Conservation (phyloP, 2,797 vertebrate species). For the Linurgus olivaceus region DNA sequence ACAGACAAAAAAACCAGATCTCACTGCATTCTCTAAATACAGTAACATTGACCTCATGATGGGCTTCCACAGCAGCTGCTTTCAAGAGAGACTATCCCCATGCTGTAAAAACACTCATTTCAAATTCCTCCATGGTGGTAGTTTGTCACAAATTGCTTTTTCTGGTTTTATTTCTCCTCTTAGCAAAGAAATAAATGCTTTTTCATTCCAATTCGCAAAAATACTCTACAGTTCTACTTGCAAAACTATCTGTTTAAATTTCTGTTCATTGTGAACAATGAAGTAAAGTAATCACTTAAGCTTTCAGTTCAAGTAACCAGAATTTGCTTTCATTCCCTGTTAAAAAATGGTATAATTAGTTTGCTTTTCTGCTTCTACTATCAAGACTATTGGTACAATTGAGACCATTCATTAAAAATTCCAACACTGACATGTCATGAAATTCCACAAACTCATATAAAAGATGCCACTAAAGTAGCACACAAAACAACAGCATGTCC, state of each 20-base stretch:
- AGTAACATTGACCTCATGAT: not conserved
- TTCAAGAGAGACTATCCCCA: not conserved
- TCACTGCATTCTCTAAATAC: not conserved
- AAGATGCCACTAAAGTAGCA: not conserved
- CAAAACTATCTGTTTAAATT: not conserved
- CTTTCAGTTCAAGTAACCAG: not conserved
- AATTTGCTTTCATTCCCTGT: not conserved
- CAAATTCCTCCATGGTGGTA: not conserved
- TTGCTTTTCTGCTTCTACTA: not conserved
- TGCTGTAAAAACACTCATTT: not conserved
- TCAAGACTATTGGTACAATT: not conserved
- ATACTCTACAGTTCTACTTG: not conserved
- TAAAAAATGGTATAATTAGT: not conserved
- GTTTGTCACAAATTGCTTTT: not conserved
- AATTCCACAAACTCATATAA: not conserved
- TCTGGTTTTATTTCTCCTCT: not conserved
- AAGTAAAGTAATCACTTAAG: not conserved
- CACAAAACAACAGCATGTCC: not conserved
- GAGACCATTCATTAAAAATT: not conserved
- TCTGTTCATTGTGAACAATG: not conserved
- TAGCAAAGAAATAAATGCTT: not conserved
- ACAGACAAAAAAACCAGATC: not conserved
- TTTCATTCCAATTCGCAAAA: not conserved
- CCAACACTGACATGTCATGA: not conserved
- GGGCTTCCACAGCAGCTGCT: not conserved